phyloP scores from a whole-genome alignment of 1,140 invertebrate species.

The Drosophila auraria region DNA sequence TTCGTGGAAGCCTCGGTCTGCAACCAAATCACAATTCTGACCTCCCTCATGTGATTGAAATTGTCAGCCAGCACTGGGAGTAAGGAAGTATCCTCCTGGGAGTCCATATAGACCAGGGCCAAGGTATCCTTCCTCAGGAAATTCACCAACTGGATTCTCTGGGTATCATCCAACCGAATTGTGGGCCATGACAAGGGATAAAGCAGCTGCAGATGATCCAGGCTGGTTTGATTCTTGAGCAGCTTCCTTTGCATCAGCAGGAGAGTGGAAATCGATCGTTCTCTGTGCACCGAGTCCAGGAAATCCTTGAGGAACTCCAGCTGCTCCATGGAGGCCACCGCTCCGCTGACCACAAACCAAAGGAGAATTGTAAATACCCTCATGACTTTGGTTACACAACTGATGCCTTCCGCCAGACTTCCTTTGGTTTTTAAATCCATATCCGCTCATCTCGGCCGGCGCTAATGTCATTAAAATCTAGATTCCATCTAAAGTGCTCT shows the following conservation, averaged over 20 bases:
- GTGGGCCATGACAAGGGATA: constrained; percentile 34
- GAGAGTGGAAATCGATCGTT: constrained; percentile 19
- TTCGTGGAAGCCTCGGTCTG: background rate
- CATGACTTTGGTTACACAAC: constrained; percentile 19
- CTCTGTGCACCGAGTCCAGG: constrained; percentile 27
- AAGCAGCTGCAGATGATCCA: constrained; percentile 26
- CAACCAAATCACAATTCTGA: constrained; percentile 48
- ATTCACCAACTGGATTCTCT: constrained; percentile 3
- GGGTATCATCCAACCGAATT: constrained; percentile 33
- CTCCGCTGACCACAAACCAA: constrained; percentile 1
- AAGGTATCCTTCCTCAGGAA: constrained; percentile 1
- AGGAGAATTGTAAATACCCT: constrained; percentile 2
- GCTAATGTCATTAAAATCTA: constrained; percentile 37
- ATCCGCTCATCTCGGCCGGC: constrained; percentile 9
- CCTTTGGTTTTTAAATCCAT: constrained; percentile 13
- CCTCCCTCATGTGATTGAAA: constrained; percentile 43
- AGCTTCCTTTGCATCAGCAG: constrained; percentile 43
- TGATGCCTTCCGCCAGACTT: background rate
- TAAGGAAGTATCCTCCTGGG: constrained; percentile 14
- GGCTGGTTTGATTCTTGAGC: background rate
- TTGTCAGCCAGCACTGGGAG: constrained; percentile 21
- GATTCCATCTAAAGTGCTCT: constrained; percentile 36
- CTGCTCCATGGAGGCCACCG: background rate
- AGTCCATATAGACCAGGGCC: constrained; percentile 35
- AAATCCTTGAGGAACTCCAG: constrained; percentile 21